A percentile compares a stretch with the other conserved stretches of the same genome.
These are phyloP conservation scores for Patagioenas fasciata DNA, from an alignment of 2,113 vertebrate genomes.

Conservation along the genomic window DNA sequence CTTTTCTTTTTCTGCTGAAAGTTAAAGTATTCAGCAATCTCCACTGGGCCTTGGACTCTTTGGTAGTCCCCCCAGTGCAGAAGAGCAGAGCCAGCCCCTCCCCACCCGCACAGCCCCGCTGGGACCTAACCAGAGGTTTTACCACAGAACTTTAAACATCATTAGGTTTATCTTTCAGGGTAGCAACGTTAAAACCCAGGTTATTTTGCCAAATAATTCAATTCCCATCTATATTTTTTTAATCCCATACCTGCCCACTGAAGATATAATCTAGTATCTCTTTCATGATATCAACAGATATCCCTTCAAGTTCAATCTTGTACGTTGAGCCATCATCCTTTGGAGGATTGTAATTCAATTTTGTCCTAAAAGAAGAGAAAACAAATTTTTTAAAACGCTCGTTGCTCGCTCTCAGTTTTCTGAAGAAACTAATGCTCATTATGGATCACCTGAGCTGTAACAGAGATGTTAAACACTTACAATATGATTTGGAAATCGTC, in stretches of 20 bases:
- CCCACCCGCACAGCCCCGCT: neutral
- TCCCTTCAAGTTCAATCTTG: slow-evolving; percentile 94
- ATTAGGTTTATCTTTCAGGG: neutral
- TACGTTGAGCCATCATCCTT: slow-evolving; percentile 94
- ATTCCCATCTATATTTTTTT: neutral
- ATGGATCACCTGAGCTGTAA: neutral
- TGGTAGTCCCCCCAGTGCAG: neutral
- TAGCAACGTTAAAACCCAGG: neutral
- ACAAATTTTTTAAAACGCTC: neutral
- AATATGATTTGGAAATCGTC: neutral
- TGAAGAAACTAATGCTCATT: neutral
- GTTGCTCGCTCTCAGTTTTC: neutral
- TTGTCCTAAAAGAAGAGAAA: slow-evolving; percentile 82
- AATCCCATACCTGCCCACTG: slow-evolving; percentile 88
- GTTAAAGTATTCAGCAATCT: neutral
- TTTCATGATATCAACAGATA: slow-evolving; percentile 93
- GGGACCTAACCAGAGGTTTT: neutral
- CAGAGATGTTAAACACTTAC: neutral
- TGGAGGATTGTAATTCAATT: slow-evolving; percentile 97
- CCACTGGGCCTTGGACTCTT: neutral
- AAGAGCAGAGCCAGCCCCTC: neutral
- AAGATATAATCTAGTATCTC: slow-evolving; percentile 98
- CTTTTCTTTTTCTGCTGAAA: neutral
- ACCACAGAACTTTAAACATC: neutral
- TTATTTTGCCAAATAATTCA: neutral